A percentile compares a stretch with the other conserved stretches of the same genome.
These are phyloP conservation scores for Sylvicola fuscatus DNA, from an alignment of 2,888 invertebrate genomes.

Conservation along the genomic window DNA sequence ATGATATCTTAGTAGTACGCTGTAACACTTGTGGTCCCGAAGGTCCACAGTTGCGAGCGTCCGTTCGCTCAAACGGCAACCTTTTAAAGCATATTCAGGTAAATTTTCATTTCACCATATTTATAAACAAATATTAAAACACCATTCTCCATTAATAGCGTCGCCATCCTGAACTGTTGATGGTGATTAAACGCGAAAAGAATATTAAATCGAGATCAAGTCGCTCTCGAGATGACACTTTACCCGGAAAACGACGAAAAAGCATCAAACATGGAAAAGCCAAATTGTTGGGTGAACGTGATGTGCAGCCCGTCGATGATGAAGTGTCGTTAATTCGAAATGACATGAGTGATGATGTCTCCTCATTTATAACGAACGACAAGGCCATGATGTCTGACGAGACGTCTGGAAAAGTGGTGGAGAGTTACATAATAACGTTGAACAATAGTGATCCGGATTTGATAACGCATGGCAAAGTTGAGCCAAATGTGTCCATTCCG, in stretches of 20 bases:
- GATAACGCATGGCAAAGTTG: no score
- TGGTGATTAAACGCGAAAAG: slow-evolving; percentile 1
- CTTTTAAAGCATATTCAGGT: slow-evolving; percentile 3
- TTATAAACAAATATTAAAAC: not conserved
- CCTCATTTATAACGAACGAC: no score
- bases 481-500: no score
- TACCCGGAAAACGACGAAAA: no score
- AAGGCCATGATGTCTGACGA: no score
- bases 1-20: slow-evolving; percentile 2
- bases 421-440: no score
- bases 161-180: not conserved
- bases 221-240: no score
- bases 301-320: not conserved
- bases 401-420: no score
- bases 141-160: not conserved
- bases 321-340: no score
- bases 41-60: slow-evolving; percentile 1
- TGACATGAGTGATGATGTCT: no score
- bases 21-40: slow-evolving; percentile 3
- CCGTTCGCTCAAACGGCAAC: slow-evolving; percentile 2
- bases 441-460: no score
- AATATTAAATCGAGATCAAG: slow-evolving; percentile 1
- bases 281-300: not conserved
- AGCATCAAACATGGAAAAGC: no score
- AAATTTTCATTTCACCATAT: not conserved